Base-by-base conservation (phyloP, 2,888 invertebrate species). In the Odontocolon sp. region DNA sequence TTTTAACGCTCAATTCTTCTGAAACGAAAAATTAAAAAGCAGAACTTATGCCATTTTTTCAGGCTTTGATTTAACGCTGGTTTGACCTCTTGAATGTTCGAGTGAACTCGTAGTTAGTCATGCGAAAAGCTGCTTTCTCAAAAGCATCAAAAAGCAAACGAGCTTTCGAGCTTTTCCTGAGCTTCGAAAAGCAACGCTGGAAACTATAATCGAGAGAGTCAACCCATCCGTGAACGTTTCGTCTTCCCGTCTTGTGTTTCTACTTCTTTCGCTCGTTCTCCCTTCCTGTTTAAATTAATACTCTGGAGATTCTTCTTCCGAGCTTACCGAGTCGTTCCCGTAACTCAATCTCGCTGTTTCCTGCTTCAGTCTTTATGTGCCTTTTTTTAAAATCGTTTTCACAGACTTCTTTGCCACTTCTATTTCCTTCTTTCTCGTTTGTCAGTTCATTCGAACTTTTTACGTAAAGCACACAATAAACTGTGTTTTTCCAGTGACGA, bases 271-370 rank as follows among this genome's bases (percentile, higher is more conserved):
- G 23, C 47, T 42, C 56, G 54, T 28, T 18, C 11, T 28, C 50
- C 38, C 59, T 14, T 69, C 40, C 67, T 70, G 59, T 66, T 70
- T 63, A 69, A 77, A 77, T 79, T 66, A 79, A 69, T 73, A 69
- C 70, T 70, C 56, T 36, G 8, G 42, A 23, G 67, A 61, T 21
- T 73, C 72, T 66, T 61, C 33, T 11, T 59, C 31, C 16, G 47
- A 66, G 54, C 52, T 76, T 66, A 54, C 42, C 59, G 50, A 42
- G 52, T 52, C 52, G 31, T 40, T 50, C 26, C 38, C 14, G 36
- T 36, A 2, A 76, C 64, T 54, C 45, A 26, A n/a, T 45, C 6
- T 45, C 28, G 14, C n/a, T 28, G n/a, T 36, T 33, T 61, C 52
- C n/a, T 40, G 14, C 38, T 52, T 1, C 42, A 38, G 16, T 40